A percentile compares a stretch with the other conserved stretches of the same genome.
Evolutionary conservation across 2,113 vertebrate genomes (phyloP).

Genomic region (Datnioides undecimradiatus): DNA sequence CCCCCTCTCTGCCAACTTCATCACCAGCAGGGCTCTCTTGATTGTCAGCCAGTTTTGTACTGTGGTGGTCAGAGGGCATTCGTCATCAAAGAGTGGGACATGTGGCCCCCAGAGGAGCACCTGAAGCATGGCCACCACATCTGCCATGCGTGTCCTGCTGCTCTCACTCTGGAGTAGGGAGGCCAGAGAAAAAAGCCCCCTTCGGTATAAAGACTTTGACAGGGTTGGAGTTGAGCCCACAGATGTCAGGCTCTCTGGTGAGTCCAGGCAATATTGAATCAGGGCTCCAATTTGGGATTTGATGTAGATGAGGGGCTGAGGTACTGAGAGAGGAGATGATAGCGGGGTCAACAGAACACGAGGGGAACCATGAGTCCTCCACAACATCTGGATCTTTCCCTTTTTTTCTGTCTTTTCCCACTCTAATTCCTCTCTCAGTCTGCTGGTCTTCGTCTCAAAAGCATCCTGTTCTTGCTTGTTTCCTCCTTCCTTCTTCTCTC

Average conservation of each 20-base stretch:
- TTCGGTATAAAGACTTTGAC: slow-evolving; percentile 66
- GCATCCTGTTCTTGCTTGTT: background rate
- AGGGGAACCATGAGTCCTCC: slow-evolving; percentile 70
- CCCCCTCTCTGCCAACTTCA: slow-evolving; percentile 83
- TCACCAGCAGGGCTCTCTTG: slow-evolving; percentile 83
- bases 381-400: slow-evolving; percentile 48
- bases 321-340: slow-evolving; percentile 17
- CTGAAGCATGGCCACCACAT: slow-evolving; percentile 81
- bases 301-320: slow-evolving; percentile 60
- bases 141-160: slow-evolving; percentile 38
- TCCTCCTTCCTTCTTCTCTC: background rate
- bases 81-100: slow-evolving; percentile 63
- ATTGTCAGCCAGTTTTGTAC: slow-evolving; percentile 70
- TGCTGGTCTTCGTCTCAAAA: background rate
- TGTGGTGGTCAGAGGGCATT: background rate
- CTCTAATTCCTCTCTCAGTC: background rate
- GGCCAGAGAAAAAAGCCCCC: slow-evolving; percentile 75
- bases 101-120: slow-evolving; percentile 89
- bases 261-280: slow-evolving; percentile 78
- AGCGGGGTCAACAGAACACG: slow-evolving; percentile 81
- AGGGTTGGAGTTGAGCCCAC: slow-evolving; percentile 50
- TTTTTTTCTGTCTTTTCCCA: background rate
- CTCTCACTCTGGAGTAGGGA: slow-evolving; percentile 70
- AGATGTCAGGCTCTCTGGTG: slow-evolving; percentile 42
- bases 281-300: slow-evolving; percentile 78